Percentiles rank a stretch among this genome's conserved stretches.
phyloP scores from a whole-genome alignment of 2,888 invertebrate species.

The Amiota minor region DNA sequence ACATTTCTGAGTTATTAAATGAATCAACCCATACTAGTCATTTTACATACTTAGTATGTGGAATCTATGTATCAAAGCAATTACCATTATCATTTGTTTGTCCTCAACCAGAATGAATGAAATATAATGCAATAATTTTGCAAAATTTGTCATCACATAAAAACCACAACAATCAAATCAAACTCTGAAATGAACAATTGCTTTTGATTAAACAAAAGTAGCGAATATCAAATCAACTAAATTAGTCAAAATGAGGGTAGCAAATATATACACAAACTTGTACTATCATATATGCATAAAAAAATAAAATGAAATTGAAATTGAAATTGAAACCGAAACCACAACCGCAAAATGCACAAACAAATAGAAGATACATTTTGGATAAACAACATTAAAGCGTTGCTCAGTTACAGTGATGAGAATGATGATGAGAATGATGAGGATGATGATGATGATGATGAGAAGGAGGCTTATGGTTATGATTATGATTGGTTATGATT shows the following conservation, averaged over 20 bases:
- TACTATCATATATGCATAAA: too few species aligned
- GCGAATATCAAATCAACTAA: slow-evolving; percentile 60
- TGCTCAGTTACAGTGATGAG: slow-evolving; percentile 40
- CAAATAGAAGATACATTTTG: slow-evolving; percentile 32
- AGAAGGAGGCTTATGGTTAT: too few species aligned
- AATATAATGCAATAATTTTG: slow-evolving; percentile 4
- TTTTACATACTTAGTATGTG: too few species aligned
- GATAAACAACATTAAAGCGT: slow-evolving; percentile 35
- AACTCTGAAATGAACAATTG: slow-evolving; percentile 66
- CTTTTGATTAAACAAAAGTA: slow-evolving; percentile 67
- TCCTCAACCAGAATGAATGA: not conserved
- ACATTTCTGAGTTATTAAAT: too few species aligned
- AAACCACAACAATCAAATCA: slow-evolving; percentile 36
- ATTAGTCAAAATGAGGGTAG: slow-evolving; percentile 65
- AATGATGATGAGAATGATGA: not conserved
- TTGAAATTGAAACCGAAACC: not conserved
- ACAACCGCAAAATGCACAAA: slow-evolving; percentile 44
- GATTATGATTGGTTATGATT: too few species aligned
- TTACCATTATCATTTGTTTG: not conserved
- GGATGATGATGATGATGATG: not conserved
- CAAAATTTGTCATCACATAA: slow-evolving; percentile 22
- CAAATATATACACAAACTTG: slow-evolving; percentile 42
- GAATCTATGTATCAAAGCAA: too few species aligned
- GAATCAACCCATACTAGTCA: too few species aligned
- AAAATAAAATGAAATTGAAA: not conserved